phyloP scores from a whole-genome alignment of 2,888 invertebrate genomes.

The Leptopterna dolabrata region DNA sequence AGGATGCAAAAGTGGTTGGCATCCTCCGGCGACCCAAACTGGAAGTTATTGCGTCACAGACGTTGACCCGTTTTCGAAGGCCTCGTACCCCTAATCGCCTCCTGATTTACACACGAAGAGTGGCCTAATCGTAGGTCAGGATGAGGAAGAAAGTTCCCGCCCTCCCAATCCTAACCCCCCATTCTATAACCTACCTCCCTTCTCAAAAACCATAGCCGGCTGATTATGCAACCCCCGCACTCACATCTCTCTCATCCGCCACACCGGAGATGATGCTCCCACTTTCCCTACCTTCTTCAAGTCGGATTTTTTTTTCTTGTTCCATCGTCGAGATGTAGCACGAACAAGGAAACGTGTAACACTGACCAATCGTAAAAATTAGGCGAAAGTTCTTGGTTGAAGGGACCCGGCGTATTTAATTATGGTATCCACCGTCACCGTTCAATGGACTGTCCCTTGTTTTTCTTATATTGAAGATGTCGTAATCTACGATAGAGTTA shows the following conservation, averaged over 20 bases:
- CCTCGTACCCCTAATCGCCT: constrained; percentile 31
- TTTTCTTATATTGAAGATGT: neutral
- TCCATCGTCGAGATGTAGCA: neutral
- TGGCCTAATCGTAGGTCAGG: constrained; percentile 39
- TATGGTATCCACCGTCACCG: neutral
- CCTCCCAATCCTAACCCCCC: neutral
- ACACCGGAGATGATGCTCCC: neutral
- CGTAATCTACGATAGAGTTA: neutral
- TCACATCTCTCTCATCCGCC: constrained; percentile 8
- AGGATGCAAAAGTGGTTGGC: neutral
- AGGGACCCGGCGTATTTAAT: neutral
- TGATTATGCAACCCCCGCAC: constrained; percentile 5
- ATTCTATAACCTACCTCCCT: too few relatives aligned
- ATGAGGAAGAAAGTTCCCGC: constrained; percentile 28
- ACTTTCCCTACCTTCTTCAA: neutral
- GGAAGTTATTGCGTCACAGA: constrained; percentile 14
- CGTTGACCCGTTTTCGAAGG: constrained; percentile 39
- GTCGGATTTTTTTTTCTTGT: neutral
- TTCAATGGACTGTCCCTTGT: neutral
- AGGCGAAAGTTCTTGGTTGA: neutral
- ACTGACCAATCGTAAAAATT: neutral
- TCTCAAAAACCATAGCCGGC: neutral
- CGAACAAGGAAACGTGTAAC: neutral
- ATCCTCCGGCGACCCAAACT: neutral
- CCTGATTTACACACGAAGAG: constrained; percentile 25